Conservation (phyloP, 1,140 invertebrate species). For the Megalonaias nervosa region DNA sequence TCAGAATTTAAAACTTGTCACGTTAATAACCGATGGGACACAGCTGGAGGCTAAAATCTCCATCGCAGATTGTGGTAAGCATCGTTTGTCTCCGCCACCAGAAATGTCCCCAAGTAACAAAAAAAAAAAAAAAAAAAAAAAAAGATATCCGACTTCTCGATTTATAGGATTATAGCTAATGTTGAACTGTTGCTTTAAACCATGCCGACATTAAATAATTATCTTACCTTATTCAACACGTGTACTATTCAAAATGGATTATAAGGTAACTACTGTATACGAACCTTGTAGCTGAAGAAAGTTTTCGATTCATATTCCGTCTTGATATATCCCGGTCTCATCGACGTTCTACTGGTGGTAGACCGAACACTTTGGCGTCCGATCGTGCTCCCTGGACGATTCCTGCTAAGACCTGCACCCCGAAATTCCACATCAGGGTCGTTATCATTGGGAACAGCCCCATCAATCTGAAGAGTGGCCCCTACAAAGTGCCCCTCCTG, state of each 20-base stretch:
- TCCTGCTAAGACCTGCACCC: constrained; percentile 31
- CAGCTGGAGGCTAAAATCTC: too few relatives aligned
- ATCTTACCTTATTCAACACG: not conserved
- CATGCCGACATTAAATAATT: too few relatives aligned
- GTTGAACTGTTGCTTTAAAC: too few relatives aligned
- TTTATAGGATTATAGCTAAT: too few relatives aligned
- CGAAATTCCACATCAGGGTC: constrained; percentile 29
- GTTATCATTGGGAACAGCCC: constrained; percentile 10
- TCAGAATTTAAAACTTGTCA: too few relatives aligned
- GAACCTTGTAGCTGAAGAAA: constrained; percentile 60
- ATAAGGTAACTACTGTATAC: not conserved
- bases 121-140: too few relatives aligned
- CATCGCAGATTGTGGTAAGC: too few relatives aligned
- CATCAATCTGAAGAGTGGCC: constrained; percentile 50
- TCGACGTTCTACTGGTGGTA: constrained; percentile 43
- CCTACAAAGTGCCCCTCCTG: constrained; percentile 48
- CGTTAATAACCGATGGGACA: too few relatives aligned
- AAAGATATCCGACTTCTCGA: too few relatives aligned
- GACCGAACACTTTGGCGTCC: constrained; percentile 46
- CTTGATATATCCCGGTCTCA: constrained; percentile 43
- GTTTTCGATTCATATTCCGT: constrained; percentile 32
- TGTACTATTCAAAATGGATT: not conserved
- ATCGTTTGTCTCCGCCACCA: too few relatives aligned
- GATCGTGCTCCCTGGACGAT: constrained; percentile 51
- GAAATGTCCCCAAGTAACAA: too few relatives aligned